Conservation (phyloP, 2,888 invertebrate species). For the Parasteatoda lunata region DNA sequence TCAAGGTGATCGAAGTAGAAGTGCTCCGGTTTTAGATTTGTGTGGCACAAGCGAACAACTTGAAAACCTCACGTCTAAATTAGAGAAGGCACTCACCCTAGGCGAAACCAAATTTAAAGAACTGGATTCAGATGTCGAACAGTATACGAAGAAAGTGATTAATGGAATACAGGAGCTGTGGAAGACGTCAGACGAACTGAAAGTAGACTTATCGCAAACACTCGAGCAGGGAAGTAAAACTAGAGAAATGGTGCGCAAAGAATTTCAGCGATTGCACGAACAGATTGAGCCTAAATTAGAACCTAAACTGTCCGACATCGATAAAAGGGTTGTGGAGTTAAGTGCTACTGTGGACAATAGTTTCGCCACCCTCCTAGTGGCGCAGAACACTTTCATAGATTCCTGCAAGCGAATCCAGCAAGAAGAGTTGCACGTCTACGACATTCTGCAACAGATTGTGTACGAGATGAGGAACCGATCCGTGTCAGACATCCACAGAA, state of each 20-base stretch:
- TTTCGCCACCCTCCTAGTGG: slow-evolving; percentile 76
- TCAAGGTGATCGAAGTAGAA: slow-evolving; percentile 17
- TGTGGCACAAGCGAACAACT: slow-evolving; percentile 47
- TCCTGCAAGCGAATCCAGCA: slow-evolving; percentile 81
- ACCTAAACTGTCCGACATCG: slow-evolving; percentile 66
- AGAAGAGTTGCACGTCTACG: slow-evolving; percentile 80
- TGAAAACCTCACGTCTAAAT: slow-evolving; percentile 55
- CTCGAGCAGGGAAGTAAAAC: slow-evolving; percentile 77
- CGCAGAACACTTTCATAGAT: slow-evolving; percentile 81
- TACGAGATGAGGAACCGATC: slow-evolving; percentile 80
- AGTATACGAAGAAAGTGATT: slow-evolving; percentile 76
- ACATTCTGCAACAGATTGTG: slow-evolving; percentile 80
- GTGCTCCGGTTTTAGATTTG: background rate
- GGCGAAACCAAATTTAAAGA: slow-evolving; percentile 68
- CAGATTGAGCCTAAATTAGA: slow-evolving; percentile 62
- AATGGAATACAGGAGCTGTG: slow-evolving; percentile 81
- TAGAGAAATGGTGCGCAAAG: slow-evolving; percentile 77
- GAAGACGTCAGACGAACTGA: slow-evolving; percentile 76
- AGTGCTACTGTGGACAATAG: slow-evolving; percentile 69
- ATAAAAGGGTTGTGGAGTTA: slow-evolving; percentile 68
- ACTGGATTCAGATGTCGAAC: slow-evolving; percentile 70
- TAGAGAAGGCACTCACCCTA: slow-evolving; percentile 44
- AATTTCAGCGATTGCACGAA: slow-evolving; percentile 72
- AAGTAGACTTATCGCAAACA: slow-evolving; percentile 77
- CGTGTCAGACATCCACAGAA: slow-evolving; percentile 37